Conservation (phyloP, 2,888 invertebrate species). For the Orchestes rusci region DNA sequence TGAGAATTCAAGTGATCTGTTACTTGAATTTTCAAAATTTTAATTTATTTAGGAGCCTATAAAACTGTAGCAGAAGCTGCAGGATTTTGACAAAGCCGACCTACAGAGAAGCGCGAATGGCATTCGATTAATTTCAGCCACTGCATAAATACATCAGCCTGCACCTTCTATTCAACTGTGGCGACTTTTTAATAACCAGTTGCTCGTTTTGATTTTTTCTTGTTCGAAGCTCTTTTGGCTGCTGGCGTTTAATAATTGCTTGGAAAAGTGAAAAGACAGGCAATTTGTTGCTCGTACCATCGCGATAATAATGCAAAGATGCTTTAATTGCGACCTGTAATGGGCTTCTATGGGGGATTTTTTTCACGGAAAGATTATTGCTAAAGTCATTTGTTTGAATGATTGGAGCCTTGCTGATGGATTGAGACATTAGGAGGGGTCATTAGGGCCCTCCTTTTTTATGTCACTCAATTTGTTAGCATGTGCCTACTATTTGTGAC, state of each 20-base stretch:
- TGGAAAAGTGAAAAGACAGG: constrained; percentile 26
- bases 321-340: constrained; percentile 15
- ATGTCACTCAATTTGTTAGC: too few relatives aligned
- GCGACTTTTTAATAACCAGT: constrained; percentile 21
- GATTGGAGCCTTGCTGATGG: too few relatives aligned
- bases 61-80: too few relatives aligned
- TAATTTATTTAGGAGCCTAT: too few relatives aligned
- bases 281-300: constrained; percentile 20
- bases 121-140: constrained; percentile 39
- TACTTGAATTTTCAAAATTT: too few relatives aligned
- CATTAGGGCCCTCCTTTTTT: too few relatives aligned
- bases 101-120: constrained; percentile 40
- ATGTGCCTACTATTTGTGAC: too few relatives aligned
- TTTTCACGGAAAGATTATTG: too few relatives aligned
- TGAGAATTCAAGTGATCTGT: too few relatives aligned
- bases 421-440: too few relatives aligned
- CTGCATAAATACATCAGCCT: constrained; percentile 32
- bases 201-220: constrained; percentile 19
- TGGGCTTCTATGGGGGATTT: constrained; percentile 3
- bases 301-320: constrained; percentile 17
- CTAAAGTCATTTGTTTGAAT: too few relatives aligned
- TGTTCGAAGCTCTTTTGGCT: constrained; percentile 18
- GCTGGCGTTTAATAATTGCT: constrained; percentile 24
- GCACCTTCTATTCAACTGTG: constrained; percentile 23
- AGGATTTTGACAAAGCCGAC: constrained; percentile 37